A percentile compares a stretch with the other conserved stretches of the same genome.
Conservation (phyloP, 2,888 invertebrate genomes). For the Phytoseiulus persimilis region DNA sequence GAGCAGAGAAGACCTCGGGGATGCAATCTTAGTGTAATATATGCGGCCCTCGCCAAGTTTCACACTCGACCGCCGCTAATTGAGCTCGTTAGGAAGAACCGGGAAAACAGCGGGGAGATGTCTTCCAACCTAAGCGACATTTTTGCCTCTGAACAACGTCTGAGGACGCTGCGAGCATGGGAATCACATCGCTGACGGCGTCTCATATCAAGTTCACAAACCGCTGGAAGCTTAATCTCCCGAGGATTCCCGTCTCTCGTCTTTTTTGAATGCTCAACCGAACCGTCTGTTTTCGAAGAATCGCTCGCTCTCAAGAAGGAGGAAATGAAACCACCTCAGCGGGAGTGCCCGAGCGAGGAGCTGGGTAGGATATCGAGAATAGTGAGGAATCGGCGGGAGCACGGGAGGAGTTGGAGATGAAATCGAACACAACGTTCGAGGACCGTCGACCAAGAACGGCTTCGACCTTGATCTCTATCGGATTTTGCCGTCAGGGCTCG, state of each 20-base stretch:
- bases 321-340: too few species aligned
- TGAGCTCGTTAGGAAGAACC: neutral
- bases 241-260: neutral
- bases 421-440: neutral
- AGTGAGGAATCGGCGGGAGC: neutral
- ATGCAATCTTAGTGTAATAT: slow-evolving; percentile 5
- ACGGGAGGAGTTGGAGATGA: neutral
- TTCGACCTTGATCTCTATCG: neutral
- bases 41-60: neutral
- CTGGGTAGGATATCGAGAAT: too few species aligned
- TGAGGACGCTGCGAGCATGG: neutral
- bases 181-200: neutral
- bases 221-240: neutral
- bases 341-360: too few species aligned
- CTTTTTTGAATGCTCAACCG: neutral
- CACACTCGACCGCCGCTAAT: slow-evolving; percentile 5
- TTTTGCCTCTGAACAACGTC: neutral
- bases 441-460: neutral
- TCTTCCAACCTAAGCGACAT: neutral
- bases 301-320: too few species aligned
- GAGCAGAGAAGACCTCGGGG: neutral
- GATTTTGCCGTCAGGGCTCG: neutral
- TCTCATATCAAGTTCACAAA: neutral
- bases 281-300: too few species aligned
- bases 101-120: neutral